Evolutionary conservation across 2,797 vertebrate species (phyloP).

Genomic region (Eulemur coronatus): DNA sequence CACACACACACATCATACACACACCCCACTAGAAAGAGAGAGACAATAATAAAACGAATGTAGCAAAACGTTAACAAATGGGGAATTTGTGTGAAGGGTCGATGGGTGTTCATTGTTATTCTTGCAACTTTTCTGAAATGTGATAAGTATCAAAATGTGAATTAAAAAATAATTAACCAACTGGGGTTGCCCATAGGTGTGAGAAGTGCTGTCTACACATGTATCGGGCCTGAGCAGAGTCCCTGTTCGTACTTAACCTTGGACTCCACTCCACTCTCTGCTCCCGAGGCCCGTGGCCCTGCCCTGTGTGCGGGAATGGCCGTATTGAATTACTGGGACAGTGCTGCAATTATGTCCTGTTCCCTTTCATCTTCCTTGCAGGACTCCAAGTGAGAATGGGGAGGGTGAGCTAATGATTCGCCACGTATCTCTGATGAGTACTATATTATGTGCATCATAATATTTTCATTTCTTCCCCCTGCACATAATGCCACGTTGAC

Average conservation of each 20-base stretch:
- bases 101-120: background rate
- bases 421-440: slow-evolving; percentile 58
- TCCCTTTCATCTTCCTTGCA: slow-evolving; percentile 68
- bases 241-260: background rate
- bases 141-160: background rate
- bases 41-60: background rate
- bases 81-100: background rate
- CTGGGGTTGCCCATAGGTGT: background rate
- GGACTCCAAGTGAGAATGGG: slow-evolving; percentile 55
- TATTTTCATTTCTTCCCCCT: slow-evolving; percentile 74
- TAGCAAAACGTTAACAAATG: background rate
- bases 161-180: background rate
- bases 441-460: slow-evolving; percentile 66
- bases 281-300: slow-evolving; percentile 10
- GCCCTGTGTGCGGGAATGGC: background rate
- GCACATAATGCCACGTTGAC: slow-evolving; percentile 77
- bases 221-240: accelerated
- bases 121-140: background rate
- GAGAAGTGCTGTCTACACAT: background rate
- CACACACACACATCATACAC: background rate
- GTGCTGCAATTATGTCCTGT: slow-evolving; percentile 70
- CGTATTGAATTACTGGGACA: slow-evolving; percentile 20
- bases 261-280: background rate
- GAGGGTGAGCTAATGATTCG: slow-evolving; percentile 54
- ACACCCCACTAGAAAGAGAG: background rate